Evolutionary conservation across 2,797 vertebrate species (phyloP).

Genomic region (Menidia menidia): DNA sequence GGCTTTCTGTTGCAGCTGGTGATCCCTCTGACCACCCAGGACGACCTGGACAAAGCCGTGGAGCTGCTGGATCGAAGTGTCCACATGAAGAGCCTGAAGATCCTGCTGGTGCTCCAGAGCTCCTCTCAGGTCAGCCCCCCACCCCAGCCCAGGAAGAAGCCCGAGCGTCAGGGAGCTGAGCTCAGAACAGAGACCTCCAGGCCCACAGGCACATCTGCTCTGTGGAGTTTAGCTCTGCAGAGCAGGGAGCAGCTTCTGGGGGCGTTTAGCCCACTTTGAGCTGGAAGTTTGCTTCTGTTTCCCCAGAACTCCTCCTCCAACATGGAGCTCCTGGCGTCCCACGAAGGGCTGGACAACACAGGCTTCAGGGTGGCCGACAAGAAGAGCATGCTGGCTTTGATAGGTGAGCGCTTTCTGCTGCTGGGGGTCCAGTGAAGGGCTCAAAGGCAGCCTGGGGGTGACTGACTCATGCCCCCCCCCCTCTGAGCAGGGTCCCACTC

Average conservation of each 20-base stretch:
- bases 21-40: constrained; percentile 95
- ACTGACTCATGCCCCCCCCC: too few species aligned
- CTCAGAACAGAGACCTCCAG: too few species aligned
- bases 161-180: too few species aligned
- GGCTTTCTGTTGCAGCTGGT: constrained; percentile 84
- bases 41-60: constrained; percentile 97
- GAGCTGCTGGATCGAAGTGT: constrained; percentile 96
- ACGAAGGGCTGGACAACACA: constrained; percentile 93
- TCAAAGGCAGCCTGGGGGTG: too few species aligned
- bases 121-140: constrained; percentile 85
- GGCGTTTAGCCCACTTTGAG: too few species aligned
- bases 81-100: constrained; percentile 99
- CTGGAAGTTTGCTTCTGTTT: neutral
- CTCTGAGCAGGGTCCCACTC: constrained; percentile 85
- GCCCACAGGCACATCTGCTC: too few species aligned
- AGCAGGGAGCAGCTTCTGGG: too few species aligned
- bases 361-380: constrained; percentile 87
- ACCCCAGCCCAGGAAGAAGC: too few species aligned
- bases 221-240: too few species aligned
- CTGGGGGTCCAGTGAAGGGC: neutral
- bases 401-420: constrained; percentile 80
- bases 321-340: constrained; percentile 87
- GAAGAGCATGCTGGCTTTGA: constrained; percentile 86
- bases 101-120: constrained; percentile 91
- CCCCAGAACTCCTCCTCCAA: constrained; percentile 78